phyloP scores from a whole-genome alignment of 1,140 invertebrate genomes.

The Philaenus spumarius region DNA sequence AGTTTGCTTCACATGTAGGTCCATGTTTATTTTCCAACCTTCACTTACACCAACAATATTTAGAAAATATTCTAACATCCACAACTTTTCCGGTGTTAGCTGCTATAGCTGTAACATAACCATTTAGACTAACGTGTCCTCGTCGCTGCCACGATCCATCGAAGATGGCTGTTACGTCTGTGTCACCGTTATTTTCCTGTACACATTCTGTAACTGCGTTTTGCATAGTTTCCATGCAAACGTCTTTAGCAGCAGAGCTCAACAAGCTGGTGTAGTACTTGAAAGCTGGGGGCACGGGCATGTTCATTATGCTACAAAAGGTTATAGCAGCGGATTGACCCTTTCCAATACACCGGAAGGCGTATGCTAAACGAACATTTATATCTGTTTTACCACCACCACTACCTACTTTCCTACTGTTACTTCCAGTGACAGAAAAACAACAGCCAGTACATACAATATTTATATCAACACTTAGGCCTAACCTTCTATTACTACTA shows the following conservation, averaged over 20 bases:
- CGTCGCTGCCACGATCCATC: constrained; percentile 13
- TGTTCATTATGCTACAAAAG: constrained; percentile 7
- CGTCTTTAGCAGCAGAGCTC: background rate
- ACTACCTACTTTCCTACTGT: background rate
- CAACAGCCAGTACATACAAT: background rate
- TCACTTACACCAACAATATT: constrained; percentile 1
- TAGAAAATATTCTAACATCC: constrained; percentile 12
- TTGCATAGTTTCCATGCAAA: constrained; percentile 2
- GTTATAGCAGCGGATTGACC: constrained; percentile 3
- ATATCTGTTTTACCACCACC: background rate
- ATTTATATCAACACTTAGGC: background rate
- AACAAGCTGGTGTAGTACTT: background rate
- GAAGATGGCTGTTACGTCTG: constrained; percentile 2
- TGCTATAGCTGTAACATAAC: constrained; percentile 3
- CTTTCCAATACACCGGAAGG: constrained; percentile 7
- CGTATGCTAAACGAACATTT: constrained; percentile 3
- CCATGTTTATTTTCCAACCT: constrained; percentile 3
- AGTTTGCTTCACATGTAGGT: constrained; percentile 22
- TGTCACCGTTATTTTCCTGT: constrained; percentile 6
- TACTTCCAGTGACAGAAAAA: background rate
- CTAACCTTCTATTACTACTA: background rate
- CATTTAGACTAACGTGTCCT: constrained; percentile 1
- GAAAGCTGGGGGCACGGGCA: constrained; percentile 1
- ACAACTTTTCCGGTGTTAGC: too few relatives aligned
- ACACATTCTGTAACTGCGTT: background rate